Evolutionary conservation across 2,797 vertebrate genomes (phyloP), one percentile per base, ranked within the genome.

Genomic region (Acanthurus tractus): DNA sequence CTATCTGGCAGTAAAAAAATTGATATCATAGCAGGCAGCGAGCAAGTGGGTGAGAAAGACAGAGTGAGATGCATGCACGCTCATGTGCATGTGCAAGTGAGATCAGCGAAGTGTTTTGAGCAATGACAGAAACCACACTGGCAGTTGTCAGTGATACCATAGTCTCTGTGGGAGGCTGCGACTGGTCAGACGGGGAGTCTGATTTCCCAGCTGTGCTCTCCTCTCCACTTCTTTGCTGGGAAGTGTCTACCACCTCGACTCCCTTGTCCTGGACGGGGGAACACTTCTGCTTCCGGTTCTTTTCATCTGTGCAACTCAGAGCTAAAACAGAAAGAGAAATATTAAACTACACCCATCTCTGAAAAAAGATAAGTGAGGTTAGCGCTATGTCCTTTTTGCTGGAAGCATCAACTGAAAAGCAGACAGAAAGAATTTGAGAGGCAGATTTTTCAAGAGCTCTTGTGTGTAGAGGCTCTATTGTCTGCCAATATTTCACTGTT

Each of bases 121-220:
- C 63, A 67, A 70, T 56, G 81, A 71, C 82, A 82, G 86, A 92
- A 69, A 81, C 57, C 78, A 83, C 63, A 17, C 81, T 86, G 82
- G 79, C 79, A 82, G 83, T 86, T 76, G 73, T 86, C 81, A 82
- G 64, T 85, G 86, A 86, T 91, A 92, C 92, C 91, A 18, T 77
- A n/a, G 90, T 87, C 78, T 92, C 86, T 50, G 76, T 82, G 63
- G 82, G 84, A 89, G 87, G 82, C 79, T 79, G 78, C 2, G 56
- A 8, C 70, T 66, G 78, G 79, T 87, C 81, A 72, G 63, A 73
- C 38, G 8, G 42, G 40, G 77, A 61, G 78, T 63, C 73, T 63
- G 78, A 74, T 74, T 78, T 79, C 66, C 48, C 70, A 74, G 73
- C 49, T 18, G 67, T 1, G 54, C 40, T 29, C 14, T 81, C 71